Base-by-base conservation (phyloP, 2,888 invertebrate genomes). In the Timema cristinae region DNA sequence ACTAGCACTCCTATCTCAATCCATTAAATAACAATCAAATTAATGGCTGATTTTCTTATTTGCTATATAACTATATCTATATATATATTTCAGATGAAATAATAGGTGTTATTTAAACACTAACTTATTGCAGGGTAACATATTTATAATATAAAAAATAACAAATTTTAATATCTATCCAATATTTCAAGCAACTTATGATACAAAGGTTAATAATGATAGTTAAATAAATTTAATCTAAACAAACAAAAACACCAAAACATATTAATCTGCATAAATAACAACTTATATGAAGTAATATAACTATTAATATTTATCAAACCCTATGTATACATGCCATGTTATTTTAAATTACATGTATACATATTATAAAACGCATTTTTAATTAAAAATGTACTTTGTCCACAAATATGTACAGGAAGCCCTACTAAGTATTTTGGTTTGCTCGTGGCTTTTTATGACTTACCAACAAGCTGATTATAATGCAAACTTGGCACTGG, bases 131-230 rank as follows among this genome's bases (percentile, higher is more conserved):
- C 32, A 32, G 32, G 32, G 32, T 32, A 32, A 32, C 11, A 59
- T 59, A 59, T 61, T 63, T 71, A 69, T 72, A 63, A 69, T 69
- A 69, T 70, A 68, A 73, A 74, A 74, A 74, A 74, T 74, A 74
- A 74, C 74, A 72, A 73, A 74, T 70, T 66, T 66, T 67, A 73
- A 73, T 54, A 72, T 71, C 73, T 73, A 73, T 70, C 67, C 66
- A 69, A 72, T 72, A 73, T 67, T 66, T 66, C 72, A 72, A 74
- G 72, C 69, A 68, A 61, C 71, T 48, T 49, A 68, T 72, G 70
- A 70, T 72, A 72, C 69, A 72, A 49, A 51, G 70, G 49, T 68
- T 69, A 68, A 73, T 66, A 67, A 56, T 32, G 66, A 67, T n/a
- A 71, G 67, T 70, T 72, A 72, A 66, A 66, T 59, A 72, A 70